Base-by-base conservation (phyloP, 2,797 vertebrate species). In the Simalia tracyae region DNA sequence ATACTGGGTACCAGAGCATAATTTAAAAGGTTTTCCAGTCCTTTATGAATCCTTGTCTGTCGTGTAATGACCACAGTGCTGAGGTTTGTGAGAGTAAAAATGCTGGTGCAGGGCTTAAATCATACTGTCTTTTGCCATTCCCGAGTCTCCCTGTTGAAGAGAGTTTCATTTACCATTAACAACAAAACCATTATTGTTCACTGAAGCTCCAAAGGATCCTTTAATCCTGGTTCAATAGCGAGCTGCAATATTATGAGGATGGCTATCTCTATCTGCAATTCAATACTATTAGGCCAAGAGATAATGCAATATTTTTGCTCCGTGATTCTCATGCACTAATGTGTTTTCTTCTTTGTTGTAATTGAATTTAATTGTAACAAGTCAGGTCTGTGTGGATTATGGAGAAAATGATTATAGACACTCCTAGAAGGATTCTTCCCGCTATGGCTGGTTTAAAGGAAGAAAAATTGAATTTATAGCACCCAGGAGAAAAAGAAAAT, bases 121-220 rank as follows among this genome's bases (percentile, higher is more conserved):
- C 60, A 86, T n/a, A 66, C 50, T 5, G 10, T 26, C 46, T 26
- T 42, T 56, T 15, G 2, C n/a, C 4, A 56, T 50, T 19, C 61
- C 88, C 5, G 1, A 19, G 85, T 93, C 84, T 57, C 81, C 5
- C 31, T 28, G 9, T 17, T 54, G 24, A 93, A 81, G 56, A 63
- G 42, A 31, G 92, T 86, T 92, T 92, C 92, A 92, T 95, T 95
- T 96, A 95, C 91, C 92, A 94, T 94, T 93, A 94, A 54, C 89
- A 76, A 64, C 63, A 90, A 91, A 94, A 95, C 92, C 91, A 89
- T 64, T 93, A 86, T 76, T 91, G 89, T 61, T 56, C 0, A 60
- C 64, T 84, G 64, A 2, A 19, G 5, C 22, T 89, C 89, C 93
- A 92, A 94, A 68, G 54, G 15, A 68, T 14, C 92, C 92, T 17